Evolutionary conservation across 2,888 invertebrate genomes (phyloP), one percentile per base, ranked within the genome.

Genomic region (Criorhina ranunculi): DNA sequence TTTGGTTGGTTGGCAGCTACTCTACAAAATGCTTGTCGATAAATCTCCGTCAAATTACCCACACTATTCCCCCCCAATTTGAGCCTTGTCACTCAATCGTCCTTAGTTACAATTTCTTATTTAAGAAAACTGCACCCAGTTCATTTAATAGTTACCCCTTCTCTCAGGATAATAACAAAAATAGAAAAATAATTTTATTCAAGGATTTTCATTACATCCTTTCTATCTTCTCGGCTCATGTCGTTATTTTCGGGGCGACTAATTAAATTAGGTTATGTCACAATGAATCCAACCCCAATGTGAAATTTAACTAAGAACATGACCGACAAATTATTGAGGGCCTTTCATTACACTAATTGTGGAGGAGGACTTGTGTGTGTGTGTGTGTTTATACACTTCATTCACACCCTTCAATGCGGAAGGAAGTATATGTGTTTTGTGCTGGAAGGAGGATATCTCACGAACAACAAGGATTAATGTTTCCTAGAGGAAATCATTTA

Each of bases 401-500:
- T 67, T 66, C 66, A 76, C 67, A 67, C 76, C 66, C 76, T 76
- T 57, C 31, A 31, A 49, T 49, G 35, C 17, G 76, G 57, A 59
- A 59, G 49, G 33, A 76, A 49, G 33, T 29, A 35, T 46, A n/a
- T 46, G 44, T 42, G 5, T 31, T 15, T 24, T 49, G 24, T 19
- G 19, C 17, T 17, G 9, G 29, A 51, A 40, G 37, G 53, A 57
- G 75, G 31, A 37, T 53, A 64, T 67, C 55, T 67, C 15, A 67
- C 37, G 24, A 59, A 66, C 49, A 15, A 37, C 19, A 15, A 67
- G 57, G 59, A 76, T 76, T 76, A 76, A 76, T 76, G 76, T 76
- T 76, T 67, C 76, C 76, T 76, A 46, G 59, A 67, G 76, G 76
- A 67, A 76, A 76, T 76, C 76, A 76, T 76, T 66, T 59, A 59